These are phyloP conservation scores for Taxidea taxus DNA, from an alignment of 2,113 vertebrate genomes.

Conservation along the genomic window DNA sequence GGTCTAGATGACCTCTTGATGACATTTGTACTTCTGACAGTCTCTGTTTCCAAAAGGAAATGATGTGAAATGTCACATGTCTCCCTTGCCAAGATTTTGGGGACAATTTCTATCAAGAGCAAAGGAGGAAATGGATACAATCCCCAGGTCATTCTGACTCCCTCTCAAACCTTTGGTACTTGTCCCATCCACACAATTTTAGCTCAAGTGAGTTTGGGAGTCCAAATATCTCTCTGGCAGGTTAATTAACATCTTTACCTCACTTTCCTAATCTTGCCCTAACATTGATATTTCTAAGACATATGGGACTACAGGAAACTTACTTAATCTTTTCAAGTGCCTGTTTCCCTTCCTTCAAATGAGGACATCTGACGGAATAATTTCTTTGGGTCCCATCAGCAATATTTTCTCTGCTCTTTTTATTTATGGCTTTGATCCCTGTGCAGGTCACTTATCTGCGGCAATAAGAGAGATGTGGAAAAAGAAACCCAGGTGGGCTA, in stretches of 20 bases:
- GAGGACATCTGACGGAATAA: background rate
- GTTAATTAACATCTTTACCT: background rate
- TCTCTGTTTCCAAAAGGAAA: background rate
- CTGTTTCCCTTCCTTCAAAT: background rate
- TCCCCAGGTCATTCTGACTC: background rate
- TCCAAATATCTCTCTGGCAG: background rate
- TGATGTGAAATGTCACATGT: background rate
- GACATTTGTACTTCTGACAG: background rate
- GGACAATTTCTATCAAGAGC: background rate
- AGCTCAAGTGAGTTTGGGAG: background rate
- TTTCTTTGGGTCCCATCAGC: background rate
- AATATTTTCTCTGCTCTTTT: background rate
- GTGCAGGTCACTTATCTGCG: background rate
- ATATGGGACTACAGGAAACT: background rate
- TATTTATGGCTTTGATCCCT: background rate
- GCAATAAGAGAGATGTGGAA: background rate
- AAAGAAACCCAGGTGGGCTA: background rate
- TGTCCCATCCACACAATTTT: background rate
- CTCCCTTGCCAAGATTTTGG: background rate
- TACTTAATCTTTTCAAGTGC: background rate
- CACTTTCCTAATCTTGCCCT: background rate
- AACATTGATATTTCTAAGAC: background rate
- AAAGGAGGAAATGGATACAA: background rate
- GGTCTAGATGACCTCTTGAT: background rate
- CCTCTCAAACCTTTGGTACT: background rate